Base-by-base conservation (phyloP, 2,113 vertebrate species). In the Zapus hudsonius region DNA sequence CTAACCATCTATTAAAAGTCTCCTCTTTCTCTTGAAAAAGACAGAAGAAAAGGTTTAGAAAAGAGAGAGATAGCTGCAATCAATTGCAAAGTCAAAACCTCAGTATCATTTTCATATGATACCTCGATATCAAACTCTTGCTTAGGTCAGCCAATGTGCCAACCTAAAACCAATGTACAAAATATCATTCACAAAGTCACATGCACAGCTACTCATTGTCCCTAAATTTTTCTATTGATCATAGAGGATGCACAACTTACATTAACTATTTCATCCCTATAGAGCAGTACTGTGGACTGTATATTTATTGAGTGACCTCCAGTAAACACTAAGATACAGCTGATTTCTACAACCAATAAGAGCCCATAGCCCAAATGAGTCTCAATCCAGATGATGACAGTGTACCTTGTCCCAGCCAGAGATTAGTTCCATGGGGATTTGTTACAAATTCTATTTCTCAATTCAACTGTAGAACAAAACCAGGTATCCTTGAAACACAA, bases 201-300 rank as follows among this genome's bases (percentile, higher is more conserved):
- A 55, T 8, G 52, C 63, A 57, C 12, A 61, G n/a, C 73, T 80
- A 59, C 64, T 57, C 66, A 20, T 0, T 63, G 22, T 78, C 25
- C 44, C 79, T 73, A 84, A 87, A 95, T 75, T 81, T 95, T 55
- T 27, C 78, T 64, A 40, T 5, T 85, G 52, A 88, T 78, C 86
- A 52, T 36, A 87, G 76, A 69, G 81, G 63, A 76, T 13, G 47
- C 20, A 81, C 17, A 47, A 42, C 13, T 61, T 87, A 47, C 87
- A 84, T 66, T 64, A 90, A 89, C 74, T 38, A 55, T 85, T 36
- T 72, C 64, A 76, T 15, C 23, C 55, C 33, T 84, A 10, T 1
- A 70, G 36, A 22, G 59, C 40, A 44, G 38, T 11, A 29, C 10
- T 17, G 23, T 59, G 1, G 3, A 38, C 0, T 64, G 42, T 40